Evolutionary conservation across 2,113 vertebrate genomes (phyloP), one percentile per base, ranked within the genome.

Genomic region (Leptodactylus fuscus): DNA sequence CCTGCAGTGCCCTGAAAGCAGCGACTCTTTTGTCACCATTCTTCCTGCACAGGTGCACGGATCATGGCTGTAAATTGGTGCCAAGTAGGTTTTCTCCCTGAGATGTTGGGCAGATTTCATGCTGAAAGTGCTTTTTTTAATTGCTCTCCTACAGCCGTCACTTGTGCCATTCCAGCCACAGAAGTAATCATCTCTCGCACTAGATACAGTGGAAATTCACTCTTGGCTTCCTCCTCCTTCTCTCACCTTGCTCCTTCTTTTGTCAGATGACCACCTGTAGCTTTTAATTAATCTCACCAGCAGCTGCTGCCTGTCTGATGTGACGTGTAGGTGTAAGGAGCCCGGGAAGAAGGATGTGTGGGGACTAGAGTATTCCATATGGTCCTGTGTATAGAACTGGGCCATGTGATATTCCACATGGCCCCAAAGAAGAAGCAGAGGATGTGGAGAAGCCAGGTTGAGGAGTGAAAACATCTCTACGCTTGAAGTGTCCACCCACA

Each of bases 61-160:
- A 81, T 86, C 84, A 81, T 86, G 51, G 62, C 84, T 73, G 48
- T 29, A 86, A 86, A 86, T 85, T 86, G 84, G 76, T 73, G 84
- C 62, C 84, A 86, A 81, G 84, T 78, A 86, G 84, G 76, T 81
- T 81, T 81, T 48, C 65, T 85, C 48, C 75, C 76, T 36, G 65
- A 86, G 67, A 86, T 51, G 53, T 73, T 81, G 77, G 84, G 65
- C 76, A 86, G 77, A 73, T 80, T 86, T 86, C 77, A 86, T 86
- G 76, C 84, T 81, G 84, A 73, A n/a, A 86, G 62, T 86, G 84
- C 67, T 86, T 81, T 85, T 85, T 85, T 86, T 86, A 86, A 81
- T 86, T 79, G 49, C 84, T 80, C 77, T 86, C 84, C 48, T 32
- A 48, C 83, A 79, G 77, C 77, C 81, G 84, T 86, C 84, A 86